These are phyloP conservation scores for Drosophila birchii DNA, from an alignment of 2,888 invertebrate species.

Conservation along the genomic window DNA sequence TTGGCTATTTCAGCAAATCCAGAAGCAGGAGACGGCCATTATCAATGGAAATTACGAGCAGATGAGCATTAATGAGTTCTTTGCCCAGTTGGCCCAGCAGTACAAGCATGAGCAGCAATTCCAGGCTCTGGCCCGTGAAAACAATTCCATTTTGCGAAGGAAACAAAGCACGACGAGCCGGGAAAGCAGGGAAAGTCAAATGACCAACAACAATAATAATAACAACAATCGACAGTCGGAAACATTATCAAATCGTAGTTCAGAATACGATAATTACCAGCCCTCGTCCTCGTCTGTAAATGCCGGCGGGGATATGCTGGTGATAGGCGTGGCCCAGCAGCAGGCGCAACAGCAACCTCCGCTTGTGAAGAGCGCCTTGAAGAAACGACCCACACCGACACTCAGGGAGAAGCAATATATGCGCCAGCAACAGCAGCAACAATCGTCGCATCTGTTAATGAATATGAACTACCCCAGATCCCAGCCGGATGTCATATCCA, in stretches of 20 bases:
- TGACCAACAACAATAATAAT: conserved; percentile 21
- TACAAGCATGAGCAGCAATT: conserved; percentile 77
- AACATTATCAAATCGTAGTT: conserved; percentile 80
- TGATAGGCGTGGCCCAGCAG: conserved; percentile 71
- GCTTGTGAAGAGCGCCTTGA: conserved; percentile 76
- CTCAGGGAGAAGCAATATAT: conserved; percentile 59
- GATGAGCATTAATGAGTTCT: conserved; percentile 80
- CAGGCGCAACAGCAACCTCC: conserved; percentile 73
- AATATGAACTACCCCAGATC: conserved; percentile 50
- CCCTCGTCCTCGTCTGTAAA: conserved; percentile 46
- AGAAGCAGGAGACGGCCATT: conserved; percentile 83
- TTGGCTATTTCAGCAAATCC: conserved; percentile 83
- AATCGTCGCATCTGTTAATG: conserved; percentile 53
- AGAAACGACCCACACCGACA: conserved; percentile 77
- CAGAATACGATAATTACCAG: conserved; percentile 82
- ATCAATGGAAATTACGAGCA: conserved; percentile 83
- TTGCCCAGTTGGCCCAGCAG: conserved; percentile 75
- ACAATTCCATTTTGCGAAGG: conserved; percentile 73
- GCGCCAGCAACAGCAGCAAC: conserved; percentile 29
- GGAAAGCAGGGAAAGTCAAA: conserved; percentile 62
- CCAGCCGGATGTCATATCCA: conserved; percentile 71
- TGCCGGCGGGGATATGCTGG: conserved; percentile 65
- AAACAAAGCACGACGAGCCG: conserved; percentile 74
- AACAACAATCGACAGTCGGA: conserved; percentile 78
- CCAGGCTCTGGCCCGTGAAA: conserved; percentile 57